A percentile compares a stretch with the other conserved stretches of the same genome.
Evolutionary conservation across 2,113 vertebrate genomes (phyloP).

Genomic region (Ictalurus furcatus): DNA sequence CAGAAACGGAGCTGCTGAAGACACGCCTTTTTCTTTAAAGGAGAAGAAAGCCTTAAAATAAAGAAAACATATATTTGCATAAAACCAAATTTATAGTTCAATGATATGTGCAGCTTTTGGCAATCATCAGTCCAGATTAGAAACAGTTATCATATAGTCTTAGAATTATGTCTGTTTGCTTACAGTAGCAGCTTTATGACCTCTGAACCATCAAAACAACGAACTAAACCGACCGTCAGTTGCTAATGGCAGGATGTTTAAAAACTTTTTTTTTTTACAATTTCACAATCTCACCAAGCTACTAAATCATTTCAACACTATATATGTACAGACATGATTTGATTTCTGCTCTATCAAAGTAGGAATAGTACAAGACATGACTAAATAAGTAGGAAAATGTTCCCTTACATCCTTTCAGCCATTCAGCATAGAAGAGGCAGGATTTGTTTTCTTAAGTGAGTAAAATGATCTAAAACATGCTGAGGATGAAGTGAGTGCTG

Average conservation of each 20-base stretch:
- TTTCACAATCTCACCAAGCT: not conserved
- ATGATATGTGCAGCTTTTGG: slow-evolving; percentile 13
- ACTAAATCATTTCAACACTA: not conserved
- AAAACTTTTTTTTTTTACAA: not conserved
- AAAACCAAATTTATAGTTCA: not conserved
- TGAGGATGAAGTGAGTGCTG: slow-evolving; percentile 1
- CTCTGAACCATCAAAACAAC: not conserved
- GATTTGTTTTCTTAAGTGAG: not conserved
- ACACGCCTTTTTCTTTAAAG: not conserved
- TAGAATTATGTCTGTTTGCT: not conserved
- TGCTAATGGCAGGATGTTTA: not conserved
- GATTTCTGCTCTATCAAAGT: slow-evolving; percentile 4
- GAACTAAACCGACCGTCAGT: not conserved
- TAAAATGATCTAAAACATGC: not conserved
- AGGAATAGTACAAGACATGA: not conserved
- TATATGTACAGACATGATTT: slow-evolving; percentile 1
- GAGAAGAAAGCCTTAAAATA: not conserved
- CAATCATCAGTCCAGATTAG: not conserved
- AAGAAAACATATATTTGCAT: not conserved
- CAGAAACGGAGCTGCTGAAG: not conserved
- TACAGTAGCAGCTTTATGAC: not conserved
- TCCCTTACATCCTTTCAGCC: not conserved
- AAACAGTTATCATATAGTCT: not conserved
- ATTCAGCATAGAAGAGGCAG: not conserved
- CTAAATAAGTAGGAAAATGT: not conserved